These are phyloP conservation scores for Diachasma alloeum DNA, from an alignment of 1,140 invertebrate genomes.

Conservation along the genomic window DNA sequence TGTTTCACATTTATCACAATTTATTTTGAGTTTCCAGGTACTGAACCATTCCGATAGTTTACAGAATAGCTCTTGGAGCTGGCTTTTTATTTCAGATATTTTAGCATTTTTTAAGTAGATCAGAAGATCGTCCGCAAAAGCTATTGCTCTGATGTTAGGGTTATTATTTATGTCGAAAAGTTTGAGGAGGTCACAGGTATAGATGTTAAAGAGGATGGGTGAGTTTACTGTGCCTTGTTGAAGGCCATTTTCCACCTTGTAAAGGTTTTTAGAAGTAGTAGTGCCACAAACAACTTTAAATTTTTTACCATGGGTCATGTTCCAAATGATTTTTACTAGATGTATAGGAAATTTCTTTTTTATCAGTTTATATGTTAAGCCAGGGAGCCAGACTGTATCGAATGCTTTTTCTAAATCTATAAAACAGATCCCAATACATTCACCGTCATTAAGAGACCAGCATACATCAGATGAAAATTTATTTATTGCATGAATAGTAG, in stretches of 20 bases:
- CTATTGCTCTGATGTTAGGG: background rate
- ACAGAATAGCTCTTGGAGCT: background rate
- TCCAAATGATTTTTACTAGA: background rate
- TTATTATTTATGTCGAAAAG: constrained; percentile 8
- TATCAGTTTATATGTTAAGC: background rate
- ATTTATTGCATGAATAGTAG: constrained; percentile 16
- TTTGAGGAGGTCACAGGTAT: constrained; percentile 5
- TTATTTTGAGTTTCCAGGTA: constrained; percentile 35
- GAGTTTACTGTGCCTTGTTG: constrained; percentile 28
- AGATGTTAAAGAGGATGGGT: constrained; percentile 31
- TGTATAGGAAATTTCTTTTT: background rate
- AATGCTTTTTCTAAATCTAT: constrained; percentile 22
- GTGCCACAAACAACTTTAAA: background rate
- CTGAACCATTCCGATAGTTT: background rate
- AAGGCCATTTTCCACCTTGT: background rate
- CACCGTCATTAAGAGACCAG: background rate
- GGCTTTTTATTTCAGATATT: background rate
- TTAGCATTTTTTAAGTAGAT: background rate
- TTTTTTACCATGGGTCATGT: constrained; percentile 6
- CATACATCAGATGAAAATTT: constrained; percentile 22
- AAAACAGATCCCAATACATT: background rate
- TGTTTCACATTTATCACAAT: constrained; percentile 36
- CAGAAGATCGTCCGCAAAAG: background rate
- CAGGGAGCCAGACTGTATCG: background rate
- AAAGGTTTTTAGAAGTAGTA: background rate